Evolutionary conservation across 2,113 vertebrate species (phyloP).

Genomic region (Plestiodon gilberti): DNA sequence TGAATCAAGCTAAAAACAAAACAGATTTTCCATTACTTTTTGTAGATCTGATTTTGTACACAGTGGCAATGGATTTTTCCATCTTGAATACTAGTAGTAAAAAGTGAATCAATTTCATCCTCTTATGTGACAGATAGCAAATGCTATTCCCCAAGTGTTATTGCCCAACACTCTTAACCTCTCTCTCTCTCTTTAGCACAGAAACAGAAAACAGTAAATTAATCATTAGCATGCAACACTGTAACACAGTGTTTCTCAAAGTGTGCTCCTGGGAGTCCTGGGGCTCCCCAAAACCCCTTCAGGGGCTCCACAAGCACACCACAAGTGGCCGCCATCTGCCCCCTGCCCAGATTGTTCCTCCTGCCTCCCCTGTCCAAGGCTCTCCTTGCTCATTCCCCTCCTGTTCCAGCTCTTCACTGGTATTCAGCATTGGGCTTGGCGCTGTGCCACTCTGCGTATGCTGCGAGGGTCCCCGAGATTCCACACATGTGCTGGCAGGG

Average conservation of each 20-base stretch:
- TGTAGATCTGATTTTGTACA: background rate
- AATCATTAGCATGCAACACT: constrained; percentile 8
- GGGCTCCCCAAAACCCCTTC: too few relatives aligned
- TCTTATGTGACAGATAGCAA: background rate
- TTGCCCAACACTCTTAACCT: fast-evolving
- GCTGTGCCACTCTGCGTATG: too few relatives aligned
- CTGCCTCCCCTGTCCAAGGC: too few relatives aligned
- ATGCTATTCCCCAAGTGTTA: background rate
- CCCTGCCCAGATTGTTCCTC: too few relatives aligned
- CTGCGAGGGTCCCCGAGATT: too few relatives aligned
- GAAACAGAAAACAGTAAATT: background rate
- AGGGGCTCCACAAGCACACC: too few relatives aligned
- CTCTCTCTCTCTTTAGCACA: background rate
- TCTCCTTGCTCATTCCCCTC: too few relatives aligned
- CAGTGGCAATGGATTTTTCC: background rate
- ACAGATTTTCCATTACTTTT: too few relatives aligned
- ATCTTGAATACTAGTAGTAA: background rate
- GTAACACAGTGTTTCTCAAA: background rate
- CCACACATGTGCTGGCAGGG: too few relatives aligned
- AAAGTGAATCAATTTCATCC: background rate
- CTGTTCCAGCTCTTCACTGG: too few relatives aligned
- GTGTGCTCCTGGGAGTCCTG: background rate
- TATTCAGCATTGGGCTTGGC: too few relatives aligned
- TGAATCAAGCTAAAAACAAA: background rate
- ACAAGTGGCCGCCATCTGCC: too few relatives aligned